A percentile compares a stretch with the other conserved stretches of the same genome.
Evolutionary conservation across 2,113 vertebrate genomes (phyloP).

Genomic region (Ahaetulla prasina): DNA sequence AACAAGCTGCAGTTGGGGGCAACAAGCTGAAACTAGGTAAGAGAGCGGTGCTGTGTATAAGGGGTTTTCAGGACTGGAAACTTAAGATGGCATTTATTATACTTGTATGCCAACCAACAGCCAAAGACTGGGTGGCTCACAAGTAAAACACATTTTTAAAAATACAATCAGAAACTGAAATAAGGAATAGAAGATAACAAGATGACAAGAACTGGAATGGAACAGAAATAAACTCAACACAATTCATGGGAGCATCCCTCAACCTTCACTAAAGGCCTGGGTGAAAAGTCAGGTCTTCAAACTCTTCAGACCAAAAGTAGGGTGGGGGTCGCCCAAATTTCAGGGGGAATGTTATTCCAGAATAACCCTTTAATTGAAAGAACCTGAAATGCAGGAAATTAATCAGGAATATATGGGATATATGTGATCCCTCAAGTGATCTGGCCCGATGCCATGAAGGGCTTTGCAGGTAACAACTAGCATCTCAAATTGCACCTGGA

Average conservation of each 20-base stretch:
- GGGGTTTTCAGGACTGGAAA: background rate
- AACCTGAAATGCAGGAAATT: background rate
- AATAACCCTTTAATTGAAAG: background rate
- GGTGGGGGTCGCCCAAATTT: background rate
- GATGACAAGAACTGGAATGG: background rate
- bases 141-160: background rate
- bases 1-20: background rate
- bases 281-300: background rate
- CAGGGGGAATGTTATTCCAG: background rate
- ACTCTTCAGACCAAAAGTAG: background rate
- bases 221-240: background rate
- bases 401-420: background rate
- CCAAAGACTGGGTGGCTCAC: background rate
- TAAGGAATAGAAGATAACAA: background rate
- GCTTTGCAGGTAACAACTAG: background rate
- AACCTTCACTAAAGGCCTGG: background rate
- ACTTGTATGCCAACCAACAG: background rate
- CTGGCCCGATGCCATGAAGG: background rate
- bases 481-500: background rate
- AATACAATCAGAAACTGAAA: background rate
- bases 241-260: background rate
- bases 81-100: background rate
- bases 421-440: background rate
- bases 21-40: background rate
- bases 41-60: background rate